phyloP scores from a whole-genome alignment of 2,888 invertebrate species.

The Phragmatobia fuliginosa region DNA sequence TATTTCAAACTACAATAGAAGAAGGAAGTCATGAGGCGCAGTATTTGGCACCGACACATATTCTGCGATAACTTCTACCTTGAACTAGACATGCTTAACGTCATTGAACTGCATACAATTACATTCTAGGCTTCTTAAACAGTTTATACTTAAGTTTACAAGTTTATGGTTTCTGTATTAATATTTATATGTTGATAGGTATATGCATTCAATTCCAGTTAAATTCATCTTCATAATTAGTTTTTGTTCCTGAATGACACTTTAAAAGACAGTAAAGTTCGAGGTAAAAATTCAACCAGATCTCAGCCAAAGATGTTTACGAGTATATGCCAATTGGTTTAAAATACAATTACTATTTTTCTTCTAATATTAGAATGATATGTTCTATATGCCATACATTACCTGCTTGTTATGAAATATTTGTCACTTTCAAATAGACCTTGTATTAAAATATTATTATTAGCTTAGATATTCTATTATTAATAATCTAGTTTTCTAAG shows the following conservation, averaged over 20 bases:
- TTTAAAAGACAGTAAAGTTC: no score
- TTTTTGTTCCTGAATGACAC: no score
- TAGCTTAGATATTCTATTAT: no score
- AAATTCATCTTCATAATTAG: no score
- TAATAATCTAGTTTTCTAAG: background rate
- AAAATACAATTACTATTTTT: background rate
- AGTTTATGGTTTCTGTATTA: no score
- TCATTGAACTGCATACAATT: conserved; percentile 49
- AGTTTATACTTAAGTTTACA: no score
- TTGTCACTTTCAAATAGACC: background rate
- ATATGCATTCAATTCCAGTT: no score
- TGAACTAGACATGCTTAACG: conserved; percentile 45
- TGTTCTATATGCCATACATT: background rate
- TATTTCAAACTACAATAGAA: conserved; percentile 34
- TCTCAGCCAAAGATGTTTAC: no score
- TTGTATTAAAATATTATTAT: no score
- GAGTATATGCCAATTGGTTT: no score
- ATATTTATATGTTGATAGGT: no score
- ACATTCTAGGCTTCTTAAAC: conserved; percentile 17
- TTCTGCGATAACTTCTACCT: conserved; percentile 38
- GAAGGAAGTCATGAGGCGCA: conserved; percentile 53
- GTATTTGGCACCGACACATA: conserved; percentile 49
- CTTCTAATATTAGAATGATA: background rate
- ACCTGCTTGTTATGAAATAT: background rate
- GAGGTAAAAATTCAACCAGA: no score